A percentile compares a stretch with the other conserved stretches of the same genome.
These are phyloP conservation scores for Toxotes lorentzi DNA, from an alignment of 2,797 vertebrate species.

Conservation along the genomic window DNA sequence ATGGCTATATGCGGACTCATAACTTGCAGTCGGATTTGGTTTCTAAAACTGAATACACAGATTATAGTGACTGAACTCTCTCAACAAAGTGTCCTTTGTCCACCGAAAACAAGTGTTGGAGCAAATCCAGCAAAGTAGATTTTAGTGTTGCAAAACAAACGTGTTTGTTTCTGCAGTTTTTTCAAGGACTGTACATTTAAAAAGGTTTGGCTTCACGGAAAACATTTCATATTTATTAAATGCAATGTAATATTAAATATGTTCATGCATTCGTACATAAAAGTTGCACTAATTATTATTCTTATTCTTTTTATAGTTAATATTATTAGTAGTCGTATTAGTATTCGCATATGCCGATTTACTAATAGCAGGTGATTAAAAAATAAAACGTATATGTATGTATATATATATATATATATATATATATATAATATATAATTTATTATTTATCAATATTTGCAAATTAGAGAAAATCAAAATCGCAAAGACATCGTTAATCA, in stretches of 20 bases:
- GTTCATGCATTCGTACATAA: too few relatives aligned
- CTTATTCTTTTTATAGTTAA: background rate
- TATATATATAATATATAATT: too few relatives aligned
- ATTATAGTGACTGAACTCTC: constrained; percentile 60
- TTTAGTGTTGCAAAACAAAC: constrained; percentile 50
- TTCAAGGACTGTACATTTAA: constrained; percentile 7
- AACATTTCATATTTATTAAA: background rate
- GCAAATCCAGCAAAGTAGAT: constrained; percentile 60
- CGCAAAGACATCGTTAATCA: background rate
- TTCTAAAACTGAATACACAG: constrained; percentile 67
- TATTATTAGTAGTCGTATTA: background rate
- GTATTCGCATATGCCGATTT: background rate
- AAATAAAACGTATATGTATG: too few relatives aligned
- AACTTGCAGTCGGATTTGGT: constrained; percentile 54
- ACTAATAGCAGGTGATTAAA: background rate
- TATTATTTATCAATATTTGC: background rate
- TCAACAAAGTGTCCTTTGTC: constrained; percentile 67
- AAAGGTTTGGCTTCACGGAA: background rate
- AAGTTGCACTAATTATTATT: background rate
- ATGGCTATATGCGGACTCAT: constrained; percentile 30
- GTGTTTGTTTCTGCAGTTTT: constrained; percentile 51
- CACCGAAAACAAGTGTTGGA: constrained; percentile 62
- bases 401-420: too few relatives aligned
- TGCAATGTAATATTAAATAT: background rate
- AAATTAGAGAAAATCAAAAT: background rate